Evolutionary conservation across 1,140 invertebrate genomes (phyloP).

Genomic region (Pseudomyrmex gracilis): DNA sequence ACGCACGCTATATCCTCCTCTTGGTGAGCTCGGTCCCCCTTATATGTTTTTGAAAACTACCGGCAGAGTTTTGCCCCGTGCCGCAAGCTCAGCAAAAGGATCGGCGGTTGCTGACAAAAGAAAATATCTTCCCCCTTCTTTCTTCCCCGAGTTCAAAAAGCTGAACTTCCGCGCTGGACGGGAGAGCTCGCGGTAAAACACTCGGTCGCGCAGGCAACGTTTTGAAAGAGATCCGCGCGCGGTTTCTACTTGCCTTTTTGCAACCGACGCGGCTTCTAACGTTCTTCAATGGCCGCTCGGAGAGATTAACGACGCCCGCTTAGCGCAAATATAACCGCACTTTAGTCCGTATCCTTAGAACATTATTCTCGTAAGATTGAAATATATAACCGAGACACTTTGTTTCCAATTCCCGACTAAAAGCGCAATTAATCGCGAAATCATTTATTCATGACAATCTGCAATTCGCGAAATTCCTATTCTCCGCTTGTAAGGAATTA

Average conservation of each 20-base stretch:
- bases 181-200: constrained; percentile 30
- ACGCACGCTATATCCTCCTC: constrained; percentile 1
- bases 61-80: background rate
- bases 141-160: constrained; percentile 7
- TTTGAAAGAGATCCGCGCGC: constrained; percentile 3
- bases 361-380: too few species aligned
- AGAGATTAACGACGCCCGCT: constrained; percentile 21
- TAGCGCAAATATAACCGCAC: background rate
- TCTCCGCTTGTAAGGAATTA: constrained; percentile 10
- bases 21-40: background rate
- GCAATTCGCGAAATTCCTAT: background rate
- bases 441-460: constrained; percentile 1
- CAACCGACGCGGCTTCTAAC: background rate
- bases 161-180: constrained; percentile 8
- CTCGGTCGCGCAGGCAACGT: background rate
- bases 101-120: constrained; percentile 29
- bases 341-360: background rate
- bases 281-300: constrained; percentile 2
- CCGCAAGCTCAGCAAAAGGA: constrained; percentile 8
- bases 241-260: constrained; percentile 1
- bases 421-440: constrained; percentile 14
- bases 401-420: background rate
- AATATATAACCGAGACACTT: too few species aligned
- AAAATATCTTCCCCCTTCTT: too few species aligned
- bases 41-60: constrained; percentile 24